These are phyloP conservation scores for human (Homo sapiens) DNA, from an alignment of 2,113 vertebrate species.

Conservation along the genomic window GRCh38 chr19:51012501-51013000, in stretches of 20 bases:
- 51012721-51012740: neutral
- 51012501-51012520: neutral
- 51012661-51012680: neutral
- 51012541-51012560: neutral
- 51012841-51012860: slow-evolving; percentile 22
- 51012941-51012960: neutral
- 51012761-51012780: neutral
- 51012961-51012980: slow-evolving; percentile 19
- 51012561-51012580: neutral
- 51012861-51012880: neutral
- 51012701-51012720: neutral
- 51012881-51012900: slow-evolving; percentile 42
- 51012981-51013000: neutral
- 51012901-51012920: neutral
- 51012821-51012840: neutral
- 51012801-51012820: neutral
- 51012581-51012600: neutral
- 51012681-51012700: neutral
- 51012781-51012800: no score
- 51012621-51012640: no score
- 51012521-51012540: neutral
- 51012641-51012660: neutral
- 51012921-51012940: slow-evolving; percentile 40
- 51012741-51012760: neutral
- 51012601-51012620: neutral